These are phyloP conservation scores for Polylopha cassiicola DNA, from an alignment of 2,888 invertebrate genomes.

Conservation along the genomic window DNA sequence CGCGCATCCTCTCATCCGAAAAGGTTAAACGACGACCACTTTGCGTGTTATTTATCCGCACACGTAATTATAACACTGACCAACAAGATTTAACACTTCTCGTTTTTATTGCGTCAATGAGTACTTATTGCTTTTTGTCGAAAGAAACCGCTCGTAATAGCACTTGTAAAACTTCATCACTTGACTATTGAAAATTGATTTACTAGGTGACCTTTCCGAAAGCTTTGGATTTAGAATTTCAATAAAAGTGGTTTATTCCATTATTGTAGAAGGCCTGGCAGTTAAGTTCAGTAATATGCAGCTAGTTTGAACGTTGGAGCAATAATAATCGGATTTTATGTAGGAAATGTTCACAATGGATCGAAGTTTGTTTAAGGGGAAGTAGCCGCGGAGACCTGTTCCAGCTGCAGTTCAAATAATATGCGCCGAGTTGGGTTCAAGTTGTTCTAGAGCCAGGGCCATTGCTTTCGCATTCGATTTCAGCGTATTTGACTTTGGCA, in stretches of 20 bases:
- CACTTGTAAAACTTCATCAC: constrained; percentile 54
- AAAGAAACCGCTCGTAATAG: constrained; percentile 22
- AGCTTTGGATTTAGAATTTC: constrained; percentile 25
- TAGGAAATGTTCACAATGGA: constrained; percentile 41
- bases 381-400: constrained; percentile 36
- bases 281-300: constrained; percentile 30
- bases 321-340: constrained; percentile 39
- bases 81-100: constrained; percentile 25
- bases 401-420: constrained; percentile 39
- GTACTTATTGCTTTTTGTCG: constrained; percentile 36
- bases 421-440: constrained; percentile 28
- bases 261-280: constrained; percentile 27
- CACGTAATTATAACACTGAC: constrained; percentile 21
- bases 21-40: constrained; percentile 32
- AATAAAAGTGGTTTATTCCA: constrained; percentile 24
- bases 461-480: constrained; percentile 38
- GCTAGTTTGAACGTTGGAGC: constrained; percentile 32
- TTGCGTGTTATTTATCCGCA: constrained; percentile 29
- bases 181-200: constrained; percentile 24
- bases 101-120: constrained; percentile 24
- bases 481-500: constrained; percentile 30
- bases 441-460: constrained; percentile 31
- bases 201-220: constrained; percentile 40
- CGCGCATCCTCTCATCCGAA: constrained; percentile 68
- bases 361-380: constrained; percentile 44